Percentiles rank a stretch among this genome's conserved stretches.
phyloP scores from a whole-genome alignment of 1,140 invertebrate genomes.

The Drosophila equinoxialis region DNA sequence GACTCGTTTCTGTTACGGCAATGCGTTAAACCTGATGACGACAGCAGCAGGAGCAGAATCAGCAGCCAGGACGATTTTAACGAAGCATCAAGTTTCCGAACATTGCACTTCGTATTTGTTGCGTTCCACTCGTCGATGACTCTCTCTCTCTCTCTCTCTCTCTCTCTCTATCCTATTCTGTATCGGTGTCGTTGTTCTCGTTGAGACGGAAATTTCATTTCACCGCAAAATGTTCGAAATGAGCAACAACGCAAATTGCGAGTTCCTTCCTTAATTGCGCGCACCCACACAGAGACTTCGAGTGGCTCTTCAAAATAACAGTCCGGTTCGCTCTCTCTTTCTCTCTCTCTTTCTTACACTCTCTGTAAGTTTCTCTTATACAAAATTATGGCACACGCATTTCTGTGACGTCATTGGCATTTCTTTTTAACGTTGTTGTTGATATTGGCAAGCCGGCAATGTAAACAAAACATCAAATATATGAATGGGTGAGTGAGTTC shows the following conservation, averaged over 20 bases:
- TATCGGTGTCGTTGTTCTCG: slow-evolving; percentile 35
- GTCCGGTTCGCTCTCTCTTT: slow-evolving; percentile 1
- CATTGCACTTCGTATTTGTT: slow-evolving; percentile 16
- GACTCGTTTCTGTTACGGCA: slow-evolving; percentile 76
- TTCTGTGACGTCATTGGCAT: slow-evolving; percentile 47
- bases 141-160: slow-evolving; percentile 20
- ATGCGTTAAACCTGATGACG: slow-evolving; percentile 50
- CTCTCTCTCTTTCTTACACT: not conserved
- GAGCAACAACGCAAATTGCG: slow-evolving; percentile 68
- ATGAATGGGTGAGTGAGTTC: slow-evolving; percentile 66
- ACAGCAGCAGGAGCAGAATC: slow-evolving; percentile 40
- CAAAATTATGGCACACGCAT: slow-evolving; percentile 48
- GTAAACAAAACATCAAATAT: slow-evolving; percentile 78
- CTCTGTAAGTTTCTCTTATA: slow-evolving; percentile 52
- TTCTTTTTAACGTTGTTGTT: slow-evolving; percentile 22
- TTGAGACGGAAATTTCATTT: slow-evolving; percentile 64
- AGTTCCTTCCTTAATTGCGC: slow-evolving; percentile 78
- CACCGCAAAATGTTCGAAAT: slow-evolving; percentile 73
- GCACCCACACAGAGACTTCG: slow-evolving; percentile 47
- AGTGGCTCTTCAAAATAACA: slow-evolving; percentile 37
- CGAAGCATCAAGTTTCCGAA: not conserved
- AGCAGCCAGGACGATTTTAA: slow-evolving; percentile 3
- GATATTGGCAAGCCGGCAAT: slow-evolving; percentile 65
- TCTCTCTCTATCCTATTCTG: slow-evolving; percentile 11
- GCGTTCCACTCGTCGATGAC: slow-evolving; percentile 10